Evolutionary conservation across 92 coral and sea anemone species (phyloP), one percentile per base, ranked within the genome.

Genomic region (Desmophyllum pertusum): DNA sequence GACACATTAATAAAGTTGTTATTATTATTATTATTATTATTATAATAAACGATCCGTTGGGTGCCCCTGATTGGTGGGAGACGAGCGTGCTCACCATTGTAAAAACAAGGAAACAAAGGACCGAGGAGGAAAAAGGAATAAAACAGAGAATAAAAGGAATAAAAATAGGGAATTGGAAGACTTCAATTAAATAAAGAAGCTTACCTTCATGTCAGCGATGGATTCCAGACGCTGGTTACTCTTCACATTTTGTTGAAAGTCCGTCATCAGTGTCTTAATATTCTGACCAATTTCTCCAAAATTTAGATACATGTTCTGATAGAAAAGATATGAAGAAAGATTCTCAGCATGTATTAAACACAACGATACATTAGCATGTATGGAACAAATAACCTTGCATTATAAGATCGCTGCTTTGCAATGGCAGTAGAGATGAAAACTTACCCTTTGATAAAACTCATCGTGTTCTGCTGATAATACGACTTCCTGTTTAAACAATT

Each of bases 201-300:
- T n/a, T 64, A 94, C 99, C 98, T 96, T 96, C 99, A 96, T 96
- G 64, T 96, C 99, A 27, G 99, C 84, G 39, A 96, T 96, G 50
- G 99, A 96, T 64, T 96, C 98, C 64, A 96, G 81, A 68, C 93
- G 91, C 84, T 96, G 98, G 82, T 90, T 96, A 79, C 98, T 94
- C 83, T 96, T 94, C 70, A 94, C 98, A 63, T 85, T 92, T 27
- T 94, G 98, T 76, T 96, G 99, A 81, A 96, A 96, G 23, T 92
- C 98, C 14, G 93, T 97, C 99, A 96, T 96, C 80, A 96, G 73
- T 5, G 94, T 88, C 65, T 96, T 96, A 78, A 95, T 96, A 79
- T 96, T 96, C 79, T 96, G 99, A 6, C 98, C 99, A 64, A 96
- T 96, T 83, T 96, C 99, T 74, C 99, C 99, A 83, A 96, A 96